Evolutionary conservation across 2,797 vertebrate genomes (phyloP).

Genomic region (Lophius americanus): DNA sequence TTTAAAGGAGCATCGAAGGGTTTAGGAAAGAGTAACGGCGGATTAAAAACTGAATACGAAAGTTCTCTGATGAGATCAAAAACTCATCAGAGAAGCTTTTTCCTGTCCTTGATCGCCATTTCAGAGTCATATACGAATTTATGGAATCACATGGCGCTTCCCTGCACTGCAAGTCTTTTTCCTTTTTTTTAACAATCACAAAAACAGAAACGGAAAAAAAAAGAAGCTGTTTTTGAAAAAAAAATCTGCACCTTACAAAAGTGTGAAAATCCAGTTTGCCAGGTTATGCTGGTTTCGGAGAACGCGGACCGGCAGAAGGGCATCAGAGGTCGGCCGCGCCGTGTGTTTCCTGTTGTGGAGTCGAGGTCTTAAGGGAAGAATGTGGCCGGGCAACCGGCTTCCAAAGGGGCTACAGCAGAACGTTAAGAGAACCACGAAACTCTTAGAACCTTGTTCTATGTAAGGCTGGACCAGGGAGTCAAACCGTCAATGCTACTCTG

Average conservation of each 20-base stretch:
- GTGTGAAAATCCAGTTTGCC: too few species aligned
- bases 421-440: slow-evolving; percentile 27
- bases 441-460: slow-evolving; percentile 36
- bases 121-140: too few species aligned
- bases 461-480: slow-evolving; percentile 29
- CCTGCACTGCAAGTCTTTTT: too few species aligned
- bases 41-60: background rate
- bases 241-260: too few species aligned
- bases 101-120: too few species aligned
- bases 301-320: slow-evolving; percentile 2
- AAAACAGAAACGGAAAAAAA: background rate
- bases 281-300: slow-evolving; percentile 9
- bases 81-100: too few species aligned
- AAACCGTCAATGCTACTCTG: too few species aligned
- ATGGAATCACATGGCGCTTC: too few species aligned
- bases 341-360: slow-evolving; percentile 10
- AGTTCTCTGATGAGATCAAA: background rate
- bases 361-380: slow-evolving; percentile 34
- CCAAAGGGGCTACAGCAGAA: background rate
- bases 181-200: too few species aligned
- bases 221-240: background rate
- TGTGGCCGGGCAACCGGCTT: slow-evolving; percentile 34
- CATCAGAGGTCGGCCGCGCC: slow-evolving; percentile 18
- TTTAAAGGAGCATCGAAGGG: too few species aligned
- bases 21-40: too few species aligned